Evolutionary conservation across 2,113 vertebrate species (phyloP), one percentile per base, ranked within the genome.

Genomic region (Paralichthys olivaceus): DNA sequence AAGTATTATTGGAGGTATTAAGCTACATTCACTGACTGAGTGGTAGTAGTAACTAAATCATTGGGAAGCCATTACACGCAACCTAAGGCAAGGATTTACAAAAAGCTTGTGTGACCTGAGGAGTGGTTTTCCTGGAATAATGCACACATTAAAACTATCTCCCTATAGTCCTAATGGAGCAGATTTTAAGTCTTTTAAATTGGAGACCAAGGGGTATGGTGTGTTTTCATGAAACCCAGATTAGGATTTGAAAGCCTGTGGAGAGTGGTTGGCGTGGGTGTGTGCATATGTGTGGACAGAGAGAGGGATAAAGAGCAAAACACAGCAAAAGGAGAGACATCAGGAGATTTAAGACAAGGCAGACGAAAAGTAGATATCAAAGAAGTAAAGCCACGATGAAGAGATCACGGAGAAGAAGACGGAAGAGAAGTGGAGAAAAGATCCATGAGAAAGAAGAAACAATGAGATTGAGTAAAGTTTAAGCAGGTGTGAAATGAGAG

Each of bases 221-320:
- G 0, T 71, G 63, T 67, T 76, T 49, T 62, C 25, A 63, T 40
- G 62, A 80, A 66, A 2, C 53, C 67, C 69, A 69, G 66, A 81
- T 85, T 79, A 84, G 69, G 79, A 79, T 71, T 84, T 69, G 62
- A 83, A 58, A 79, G 58, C 55, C 17, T 69, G 60, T 57, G 34
- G 47, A 47, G 51, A 81, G 56, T 45, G 63, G 66, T 32, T 25
- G 61, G 55, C 23, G 22, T 45, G 40, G 11, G 25, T 0, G 7
- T 61, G 22, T 60, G 26, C 65, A 20, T 65, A 15, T 75, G 70
- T n/a, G 60, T 34, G 25, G 45, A 53, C 45, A 66, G 5, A 29
- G 29, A 84, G 29, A 47, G 55, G 67, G 73, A 86, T 83, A 77
- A 84, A 72, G 76, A 72, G 80, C 67, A 51, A 66, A 61, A 75